Base-by-base conservation (phyloP, 2,888 invertebrate genomes). In the Hyposoter didymator region DNA sequence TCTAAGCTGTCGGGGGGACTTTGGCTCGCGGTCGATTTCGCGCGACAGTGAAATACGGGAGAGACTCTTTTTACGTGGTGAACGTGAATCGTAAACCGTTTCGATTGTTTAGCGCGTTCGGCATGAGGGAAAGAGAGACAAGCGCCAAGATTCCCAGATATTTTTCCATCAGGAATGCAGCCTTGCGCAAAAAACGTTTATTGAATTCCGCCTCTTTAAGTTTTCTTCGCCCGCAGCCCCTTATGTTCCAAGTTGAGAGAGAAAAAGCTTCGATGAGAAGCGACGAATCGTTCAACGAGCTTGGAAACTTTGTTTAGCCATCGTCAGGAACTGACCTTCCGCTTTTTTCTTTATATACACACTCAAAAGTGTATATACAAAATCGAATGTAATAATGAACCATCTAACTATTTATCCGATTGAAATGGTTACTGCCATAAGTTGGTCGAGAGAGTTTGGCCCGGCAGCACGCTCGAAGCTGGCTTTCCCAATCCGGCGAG, bases 371-470 rank as follows among this genome's bases (percentile, higher is more conserved):
- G 88, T 90, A 22, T 90, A 22, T 55, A 88, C 88, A 90, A 91
- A 90, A 91, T 89, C 89, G 87, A 90, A 91, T 88, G 84, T 89
- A 90, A 90, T 90, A 90, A 90, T 89, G 88, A 89, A 89, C 89
- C 89, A 89, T 89, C 85, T 88, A 87, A 78, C 87, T 88, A 88
- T 83, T 85, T 85, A 87, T 81, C 47, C 86, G 74, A 78, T 85
- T 64, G 69, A 86, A 43, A 89, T 87, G 80, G 91, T 93, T 93
- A 94, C 93, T 94, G 94, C 94, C 94, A 94, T 84, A 94, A 90
- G 90, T 94, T 93, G 78, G 91, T 93, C 76, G 94, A 93, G 74
- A 94, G 91, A 12, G 93, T 93, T 88, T 94, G 94, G 19, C 93
- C 93, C 22, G 93, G 88, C 70, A 93, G 87, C 78, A 88, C 76